Base-by-base conservation (phyloP, 2,888 invertebrate genomes). In the Spilosoma lubricipeda region DNA sequence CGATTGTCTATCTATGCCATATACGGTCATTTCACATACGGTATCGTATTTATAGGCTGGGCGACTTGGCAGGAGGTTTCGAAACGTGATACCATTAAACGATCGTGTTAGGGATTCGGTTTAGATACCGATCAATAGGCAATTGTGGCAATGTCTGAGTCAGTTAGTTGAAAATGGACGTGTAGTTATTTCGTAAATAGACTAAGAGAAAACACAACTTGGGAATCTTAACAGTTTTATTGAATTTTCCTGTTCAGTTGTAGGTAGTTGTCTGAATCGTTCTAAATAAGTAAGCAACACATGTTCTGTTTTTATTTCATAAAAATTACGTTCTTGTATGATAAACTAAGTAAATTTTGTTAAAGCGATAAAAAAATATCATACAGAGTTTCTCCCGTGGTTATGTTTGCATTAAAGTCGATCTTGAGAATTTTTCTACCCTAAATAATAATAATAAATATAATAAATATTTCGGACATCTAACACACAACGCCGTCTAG, bases 101-200 rank as follows among this genome's bases (percentile, higher is more conserved):
- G 84, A 81, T 75, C 72, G 74, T 75, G 79, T 77, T 79, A 79
- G 74, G 66, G 72, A 81, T 81, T 77, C 75, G 77, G 83, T 75
- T 79, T 73, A 78, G 82, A 82, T 78, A 75, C 77, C 77, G 77
- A 82, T 84, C 83, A 83, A 84, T 84, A 79, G 77, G 65, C 79
- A 75, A 77, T 78, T 79, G 80, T 75, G 74, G 66, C 74, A 72
- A 66, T 78, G 78, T 80, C 77, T 76, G 77, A 78, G 76, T 77
- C 76, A 76, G 74, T 81, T 73, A 74, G 73, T 73, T 75, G 77
- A 77, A 76, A 77, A 74, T 30, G 48, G 45, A 45, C 67, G 67
- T 67, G 27, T 30, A 27, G 63, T 63, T 63, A 18, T 63, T 63
- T 30, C 18, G 63, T 63, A 64, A 74, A 68, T 64, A 72, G 33